phyloP scores from a whole-genome alignment of 2,113 vertebrate genomes.

The Tauraco erythrolophus region DNA sequence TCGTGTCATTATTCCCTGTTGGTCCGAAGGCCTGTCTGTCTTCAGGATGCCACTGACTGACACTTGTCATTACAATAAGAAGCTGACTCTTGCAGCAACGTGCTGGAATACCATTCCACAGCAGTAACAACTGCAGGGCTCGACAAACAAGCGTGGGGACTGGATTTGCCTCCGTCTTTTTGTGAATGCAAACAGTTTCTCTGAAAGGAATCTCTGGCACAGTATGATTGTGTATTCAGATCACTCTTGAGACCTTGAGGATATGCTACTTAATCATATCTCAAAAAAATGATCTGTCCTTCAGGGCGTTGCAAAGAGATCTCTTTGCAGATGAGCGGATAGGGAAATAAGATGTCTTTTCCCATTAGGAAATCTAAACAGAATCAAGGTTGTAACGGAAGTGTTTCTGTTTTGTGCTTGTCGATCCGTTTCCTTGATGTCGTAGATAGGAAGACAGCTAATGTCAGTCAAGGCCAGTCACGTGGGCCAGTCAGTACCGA shows the following conservation, averaged over 20 bases:
- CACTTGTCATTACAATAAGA: neutral
- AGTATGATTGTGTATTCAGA: neutral
- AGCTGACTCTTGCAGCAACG: neutral
- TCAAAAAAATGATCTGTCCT: neutral
- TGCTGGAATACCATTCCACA: neutral
- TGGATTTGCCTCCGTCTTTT: neutral
- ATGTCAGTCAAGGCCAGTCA: neutral
- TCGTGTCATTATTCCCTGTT: neutral
- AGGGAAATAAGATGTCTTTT: neutral
- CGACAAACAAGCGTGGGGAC: accelerated
- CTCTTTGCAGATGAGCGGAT: neutral
- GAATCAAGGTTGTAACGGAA: neutral
- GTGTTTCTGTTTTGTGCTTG: neutral
- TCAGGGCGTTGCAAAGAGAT: neutral
- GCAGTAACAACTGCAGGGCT: neutral
- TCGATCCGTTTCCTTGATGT: neutral
- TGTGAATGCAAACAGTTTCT: neutral
- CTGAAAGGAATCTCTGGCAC: neutral
- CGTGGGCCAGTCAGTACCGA: neutral
- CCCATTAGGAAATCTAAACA: neutral
- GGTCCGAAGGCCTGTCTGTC: neutral
- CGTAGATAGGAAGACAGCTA: neutral
- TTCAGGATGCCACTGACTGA: neutral
- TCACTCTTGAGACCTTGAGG: neutral
- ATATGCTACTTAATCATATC: neutral